Evolutionary conservation across 2,797 vertebrate species (phyloP).

Genomic region (Bovichtus diacanthus): DNA sequence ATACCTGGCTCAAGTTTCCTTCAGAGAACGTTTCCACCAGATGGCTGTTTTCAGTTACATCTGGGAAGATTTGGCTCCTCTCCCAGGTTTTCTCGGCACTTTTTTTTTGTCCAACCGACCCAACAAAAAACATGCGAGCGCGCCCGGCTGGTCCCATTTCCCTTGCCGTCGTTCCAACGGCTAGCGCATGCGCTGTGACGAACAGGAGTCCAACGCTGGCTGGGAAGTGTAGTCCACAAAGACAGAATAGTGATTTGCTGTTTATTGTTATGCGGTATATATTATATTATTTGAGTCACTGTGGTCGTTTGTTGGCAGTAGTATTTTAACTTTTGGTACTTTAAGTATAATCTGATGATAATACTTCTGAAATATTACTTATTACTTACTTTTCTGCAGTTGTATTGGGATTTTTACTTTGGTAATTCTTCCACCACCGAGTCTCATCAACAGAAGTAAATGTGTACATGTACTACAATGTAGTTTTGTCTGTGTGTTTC

Average conservation of each 20-base stretch:
- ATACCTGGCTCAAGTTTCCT: conserved; percentile 56
- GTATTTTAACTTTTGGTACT: no score
- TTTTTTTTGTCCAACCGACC: conserved; percentile 55
- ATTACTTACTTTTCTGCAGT: no score
- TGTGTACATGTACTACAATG: no score
- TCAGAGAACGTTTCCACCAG: not conserved
- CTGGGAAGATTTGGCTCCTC: conserved; percentile 41
- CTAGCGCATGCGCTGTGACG: conserved; percentile 41
- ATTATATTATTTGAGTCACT: no score
- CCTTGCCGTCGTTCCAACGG: conserved; percentile 48
- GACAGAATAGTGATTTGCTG: no score
- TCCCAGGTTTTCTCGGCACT: conserved; percentile 54
- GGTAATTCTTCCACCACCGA: not conserved
- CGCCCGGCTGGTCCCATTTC: conserved; percentile 22
- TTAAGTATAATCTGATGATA: no score
- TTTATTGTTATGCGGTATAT: no score
- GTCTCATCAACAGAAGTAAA: no score
- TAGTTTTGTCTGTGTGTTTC: no score
- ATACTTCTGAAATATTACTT: no score
- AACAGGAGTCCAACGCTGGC: fast-evolving
- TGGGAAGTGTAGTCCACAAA: conserved; percentile 58
- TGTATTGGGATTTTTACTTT: not conserved
- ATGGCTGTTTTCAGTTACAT: conserved; percentile 20
- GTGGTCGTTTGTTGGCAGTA: no score
- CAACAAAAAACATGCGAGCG: conserved; percentile 49